Conservation (phyloP, 2,888 invertebrate species). For the Caenorhabditis sinica region DNA sequence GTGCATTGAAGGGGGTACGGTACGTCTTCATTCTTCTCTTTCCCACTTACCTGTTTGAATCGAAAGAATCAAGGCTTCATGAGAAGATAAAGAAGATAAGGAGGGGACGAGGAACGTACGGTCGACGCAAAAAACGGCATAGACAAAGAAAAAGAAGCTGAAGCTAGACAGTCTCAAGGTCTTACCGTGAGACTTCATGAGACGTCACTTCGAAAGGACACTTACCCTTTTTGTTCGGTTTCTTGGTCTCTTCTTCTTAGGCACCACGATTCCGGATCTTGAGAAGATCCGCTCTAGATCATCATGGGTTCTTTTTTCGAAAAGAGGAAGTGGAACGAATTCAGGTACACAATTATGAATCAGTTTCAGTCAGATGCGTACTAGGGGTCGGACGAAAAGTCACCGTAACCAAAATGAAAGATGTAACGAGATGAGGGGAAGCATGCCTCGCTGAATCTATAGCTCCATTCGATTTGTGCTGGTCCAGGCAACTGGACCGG, state of each 20-base stretch:
- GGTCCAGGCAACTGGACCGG: too few species aligned
- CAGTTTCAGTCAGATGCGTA: too few species aligned
- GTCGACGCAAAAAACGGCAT: constrained; percentile 6
- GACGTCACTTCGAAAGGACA: constrained; percentile 32
- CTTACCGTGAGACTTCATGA: constrained; percentile 38
- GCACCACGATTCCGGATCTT: constrained; percentile 38
- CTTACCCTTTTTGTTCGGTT: constrained; percentile 32
- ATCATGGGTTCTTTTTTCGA: constrained; percentile 16
- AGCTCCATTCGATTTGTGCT: too few species aligned
- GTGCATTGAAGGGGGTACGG: constrained; percentile 15
- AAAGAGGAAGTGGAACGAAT: not conserved
- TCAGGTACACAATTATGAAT: too few species aligned
- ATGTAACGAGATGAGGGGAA: too few species aligned
- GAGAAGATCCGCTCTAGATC: constrained; percentile 21
- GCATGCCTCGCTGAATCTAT: too few species aligned
- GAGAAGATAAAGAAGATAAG: not conserved
- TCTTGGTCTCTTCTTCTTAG: constrained; percentile 9
- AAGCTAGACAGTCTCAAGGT: constrained; percentile 53
- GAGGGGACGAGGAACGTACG: constrained; percentile 7
- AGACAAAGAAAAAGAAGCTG: constrained; percentile 34
- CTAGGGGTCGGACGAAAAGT: too few species aligned
- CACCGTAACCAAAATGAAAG: too few species aligned
- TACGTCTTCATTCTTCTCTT: constrained; percentile 2
- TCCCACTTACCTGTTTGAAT: constrained; percentile 7
- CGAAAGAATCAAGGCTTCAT: constrained; percentile 16